Evolutionary conservation across 2,888 invertebrate species (phyloP).

Genomic region (Campoplex capitator): DNA sequence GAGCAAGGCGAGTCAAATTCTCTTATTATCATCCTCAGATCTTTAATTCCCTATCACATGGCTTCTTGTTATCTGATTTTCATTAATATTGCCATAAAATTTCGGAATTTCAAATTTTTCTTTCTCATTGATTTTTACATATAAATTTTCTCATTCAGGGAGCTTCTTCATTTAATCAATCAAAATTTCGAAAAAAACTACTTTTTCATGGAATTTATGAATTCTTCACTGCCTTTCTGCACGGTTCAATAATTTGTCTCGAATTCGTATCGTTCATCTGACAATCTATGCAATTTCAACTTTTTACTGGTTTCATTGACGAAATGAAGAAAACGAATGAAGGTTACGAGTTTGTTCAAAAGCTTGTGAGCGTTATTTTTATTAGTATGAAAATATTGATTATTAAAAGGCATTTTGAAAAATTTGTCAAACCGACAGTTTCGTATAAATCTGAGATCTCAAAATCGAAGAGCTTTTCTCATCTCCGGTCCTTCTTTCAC

Average conservation of each 20-base stretch:
- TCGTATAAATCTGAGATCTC: not conserved
- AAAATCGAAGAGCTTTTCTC: not conserved
- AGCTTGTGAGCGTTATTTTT: not conserved
- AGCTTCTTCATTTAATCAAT: too few relatives aligned
- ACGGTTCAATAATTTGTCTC: too few relatives aligned
- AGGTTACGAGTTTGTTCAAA: not conserved
- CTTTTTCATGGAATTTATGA: too few relatives aligned
- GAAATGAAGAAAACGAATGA: not conserved
- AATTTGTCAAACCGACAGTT: constrained; percentile 9
- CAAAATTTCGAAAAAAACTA: too few relatives aligned
- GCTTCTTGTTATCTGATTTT: not conserved
- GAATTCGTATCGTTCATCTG: too few relatives aligned
- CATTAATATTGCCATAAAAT: not conserved
- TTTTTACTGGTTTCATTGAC: not conserved
- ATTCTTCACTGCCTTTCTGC: not conserved
- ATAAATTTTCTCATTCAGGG: not conserved
- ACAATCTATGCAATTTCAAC: too few relatives aligned
- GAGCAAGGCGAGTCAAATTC: constrained; percentile 76
- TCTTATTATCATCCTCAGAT: constrained; percentile 49
- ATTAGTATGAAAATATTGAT: not conserved
- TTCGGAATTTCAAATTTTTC: not conserved
- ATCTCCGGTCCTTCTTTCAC: not conserved
- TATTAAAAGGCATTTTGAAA: not conserved
- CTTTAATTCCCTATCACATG: constrained; percentile 28
- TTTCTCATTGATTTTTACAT: not conserved